Conservation (phyloP, 2,888 invertebrate genomes). For the Himalopsyche kuldschensis region DNA sequence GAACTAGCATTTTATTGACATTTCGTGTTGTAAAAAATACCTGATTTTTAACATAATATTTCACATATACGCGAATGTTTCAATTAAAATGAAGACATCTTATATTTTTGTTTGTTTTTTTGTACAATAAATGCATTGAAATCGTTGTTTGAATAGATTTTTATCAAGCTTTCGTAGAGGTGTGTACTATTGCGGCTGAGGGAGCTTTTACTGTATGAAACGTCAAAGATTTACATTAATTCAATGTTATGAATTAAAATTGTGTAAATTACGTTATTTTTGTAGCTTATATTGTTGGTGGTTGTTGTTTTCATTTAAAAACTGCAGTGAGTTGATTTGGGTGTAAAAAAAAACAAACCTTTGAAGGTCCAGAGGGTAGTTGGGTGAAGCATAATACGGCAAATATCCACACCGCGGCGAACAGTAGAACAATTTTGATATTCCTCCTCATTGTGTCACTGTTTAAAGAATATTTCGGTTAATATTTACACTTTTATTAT, state of each 20-base stretch:
- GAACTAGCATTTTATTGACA: no score
- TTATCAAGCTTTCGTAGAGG: neutral
- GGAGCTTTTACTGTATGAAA: neutral
- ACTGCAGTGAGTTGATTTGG: neutral
- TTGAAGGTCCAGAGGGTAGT: constrained; percentile 55
- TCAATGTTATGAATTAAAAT: neutral
- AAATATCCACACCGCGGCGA: constrained; percentile 67
- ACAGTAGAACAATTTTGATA: constrained; percentile 62
- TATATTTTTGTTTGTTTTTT: no score
- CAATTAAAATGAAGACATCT: no score
- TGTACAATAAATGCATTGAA: no score
- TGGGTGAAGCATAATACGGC: constrained; percentile 66
- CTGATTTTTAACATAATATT: no score
- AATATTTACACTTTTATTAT: constrained; percentile 14
- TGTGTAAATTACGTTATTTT: neutral
- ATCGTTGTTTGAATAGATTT: neutral
- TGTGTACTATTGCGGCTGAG: neutral
- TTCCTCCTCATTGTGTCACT: constrained; percentile 59
- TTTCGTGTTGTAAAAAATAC: no score
- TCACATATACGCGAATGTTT: no score
- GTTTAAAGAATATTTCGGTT: neutral
- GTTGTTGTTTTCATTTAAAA: neutral
- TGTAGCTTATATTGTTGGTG: neutral
- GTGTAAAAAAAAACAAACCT: constrained; percentile 48
- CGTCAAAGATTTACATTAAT: neutral